Conservation (phyloP, 2,888 invertebrate genomes). For the Portevinia maculata region DNA sequence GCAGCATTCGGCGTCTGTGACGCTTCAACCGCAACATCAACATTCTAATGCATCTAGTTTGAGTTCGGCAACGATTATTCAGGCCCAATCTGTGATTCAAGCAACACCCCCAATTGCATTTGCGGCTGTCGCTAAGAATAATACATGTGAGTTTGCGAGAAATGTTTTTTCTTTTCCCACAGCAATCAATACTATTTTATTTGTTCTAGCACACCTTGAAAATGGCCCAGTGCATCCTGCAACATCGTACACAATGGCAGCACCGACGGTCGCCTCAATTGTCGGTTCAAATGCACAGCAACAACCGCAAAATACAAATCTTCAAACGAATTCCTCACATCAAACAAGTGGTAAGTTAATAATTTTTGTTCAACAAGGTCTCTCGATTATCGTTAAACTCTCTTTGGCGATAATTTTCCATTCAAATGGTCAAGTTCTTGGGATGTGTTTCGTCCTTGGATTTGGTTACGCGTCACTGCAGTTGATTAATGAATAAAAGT, state of each 20-base stretch:
- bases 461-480: neutral
- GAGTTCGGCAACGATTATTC: constrained; percentile 79
- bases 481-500: neutral
- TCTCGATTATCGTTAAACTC: neutral
- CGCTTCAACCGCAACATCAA: constrained; percentile 76
- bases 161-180: neutral
- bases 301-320: constrained; percentile 80
- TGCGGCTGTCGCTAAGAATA: constrained; percentile 86
- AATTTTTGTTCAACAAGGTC: neutral
- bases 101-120: constrained; percentile 84
- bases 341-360: constrained; percentile 79
- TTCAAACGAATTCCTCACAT: constrained; percentile 82
- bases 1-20: constrained; percentile 66
- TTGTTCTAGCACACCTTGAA: constrained; percentile 81
- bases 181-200: neutral
- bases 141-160: constrained; percentile 81
- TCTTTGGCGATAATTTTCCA: neutral
- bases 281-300: constrained; percentile 78
- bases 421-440: no score
- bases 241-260: constrained; percentile 78
- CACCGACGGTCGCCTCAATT: constrained; percentile 79
- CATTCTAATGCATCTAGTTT: constrained; percentile 81
- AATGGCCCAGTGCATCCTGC: constrained; percentile 81
- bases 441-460: neutral
- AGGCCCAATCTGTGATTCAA: constrained; percentile 83